Percentiles rank a stretch among this genome's conserved stretches.
These are phyloP conservation scores for Mesorhabditis belari DNA, from an alignment of 2,888 invertebrate genomes.

Conservation along the genomic window DNA sequence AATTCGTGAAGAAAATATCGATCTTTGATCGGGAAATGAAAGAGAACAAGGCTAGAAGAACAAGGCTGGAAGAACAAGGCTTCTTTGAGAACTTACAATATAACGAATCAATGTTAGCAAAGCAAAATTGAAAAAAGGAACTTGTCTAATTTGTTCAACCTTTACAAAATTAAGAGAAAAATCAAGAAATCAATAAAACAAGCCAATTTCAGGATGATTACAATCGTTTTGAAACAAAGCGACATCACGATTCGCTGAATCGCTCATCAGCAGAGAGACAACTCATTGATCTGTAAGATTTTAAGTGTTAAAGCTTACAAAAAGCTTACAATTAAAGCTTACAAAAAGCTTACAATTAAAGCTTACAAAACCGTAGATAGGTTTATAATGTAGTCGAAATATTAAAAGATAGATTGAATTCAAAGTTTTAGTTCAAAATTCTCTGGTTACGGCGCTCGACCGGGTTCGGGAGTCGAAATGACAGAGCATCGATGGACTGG, in stretches of 20 bases:
- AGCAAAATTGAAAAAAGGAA: no score
- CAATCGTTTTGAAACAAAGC: constrained; percentile 47
- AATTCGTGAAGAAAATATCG: no score
- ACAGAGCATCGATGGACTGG: constrained; percentile 44
- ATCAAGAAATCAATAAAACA: no score
- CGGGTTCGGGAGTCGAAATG: constrained; percentile 48
- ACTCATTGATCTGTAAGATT: not conserved
- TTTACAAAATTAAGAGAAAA: not conserved
- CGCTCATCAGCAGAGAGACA: not conserved
- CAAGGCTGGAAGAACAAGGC: not conserved
- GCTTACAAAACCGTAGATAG: no score
- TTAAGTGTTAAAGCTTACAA: not conserved
- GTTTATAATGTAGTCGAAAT: no score
- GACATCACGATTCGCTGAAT: constrained; percentile 22
- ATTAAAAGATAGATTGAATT: not conserved
- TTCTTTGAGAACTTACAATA: no score
- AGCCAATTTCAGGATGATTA: constrained; percentile 51
- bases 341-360: not conserved
- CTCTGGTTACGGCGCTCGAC: constrained; percentile 47
- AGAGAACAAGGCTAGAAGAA: no score
- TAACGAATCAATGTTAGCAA: no score
- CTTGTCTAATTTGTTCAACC: not conserved
- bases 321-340: not conserved
- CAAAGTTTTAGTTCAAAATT: constrained; percentile 12
- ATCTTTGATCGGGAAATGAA: no score